Percentiles rank a stretch among this genome's conserved stretches.
These are phyloP conservation scores for Eupristina koningsbergeri DNA, from an alignment of 1,140 invertebrate genomes.

Conservation along the genomic window DNA sequence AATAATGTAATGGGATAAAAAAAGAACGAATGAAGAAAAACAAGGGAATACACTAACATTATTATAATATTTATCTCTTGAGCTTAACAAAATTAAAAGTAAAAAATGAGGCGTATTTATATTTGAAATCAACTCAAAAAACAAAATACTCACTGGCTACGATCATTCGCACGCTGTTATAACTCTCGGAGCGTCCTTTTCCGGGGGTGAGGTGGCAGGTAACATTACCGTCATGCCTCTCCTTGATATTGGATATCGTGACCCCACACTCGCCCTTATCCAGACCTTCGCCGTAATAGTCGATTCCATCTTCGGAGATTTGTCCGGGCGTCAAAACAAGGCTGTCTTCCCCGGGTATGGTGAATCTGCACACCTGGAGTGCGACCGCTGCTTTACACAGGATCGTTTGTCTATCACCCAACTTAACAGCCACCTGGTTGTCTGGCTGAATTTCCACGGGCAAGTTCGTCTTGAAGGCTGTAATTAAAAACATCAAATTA, in stretches of 20 bases:
- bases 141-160: conserved; percentile 79
- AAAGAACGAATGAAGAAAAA: no score
- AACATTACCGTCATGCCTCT: conserved; percentile 79
- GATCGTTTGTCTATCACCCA: conserved; percentile 70
- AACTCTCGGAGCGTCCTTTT: conserved; percentile 62
- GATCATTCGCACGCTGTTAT: conserved; percentile 76
- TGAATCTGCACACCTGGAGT: conserved; percentile 72
- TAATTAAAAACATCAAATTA: conserved; percentile 26
- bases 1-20: no score
- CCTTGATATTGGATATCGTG: conserved; percentile 76
- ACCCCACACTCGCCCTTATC: conserved; percentile 80
- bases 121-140: no score
- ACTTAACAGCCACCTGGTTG: conserved; percentile 58
- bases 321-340: conserved; percentile 56
- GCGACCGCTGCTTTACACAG: conserved; percentile 66
- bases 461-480: conserved; percentile 55
- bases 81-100: neutral
- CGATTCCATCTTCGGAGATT: conserved; percentile 65
- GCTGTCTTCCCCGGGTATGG: conserved; percentile 70
- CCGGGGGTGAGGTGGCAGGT: conserved; percentile 77
- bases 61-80: no score
- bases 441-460: conserved; percentile 64
- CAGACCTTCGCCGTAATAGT: conserved; percentile 75
- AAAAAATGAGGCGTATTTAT: no score
- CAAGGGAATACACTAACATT: no score